Conservation (phyloP, 2,888 invertebrate species). For the Dicyrtomina minuta region DNA sequence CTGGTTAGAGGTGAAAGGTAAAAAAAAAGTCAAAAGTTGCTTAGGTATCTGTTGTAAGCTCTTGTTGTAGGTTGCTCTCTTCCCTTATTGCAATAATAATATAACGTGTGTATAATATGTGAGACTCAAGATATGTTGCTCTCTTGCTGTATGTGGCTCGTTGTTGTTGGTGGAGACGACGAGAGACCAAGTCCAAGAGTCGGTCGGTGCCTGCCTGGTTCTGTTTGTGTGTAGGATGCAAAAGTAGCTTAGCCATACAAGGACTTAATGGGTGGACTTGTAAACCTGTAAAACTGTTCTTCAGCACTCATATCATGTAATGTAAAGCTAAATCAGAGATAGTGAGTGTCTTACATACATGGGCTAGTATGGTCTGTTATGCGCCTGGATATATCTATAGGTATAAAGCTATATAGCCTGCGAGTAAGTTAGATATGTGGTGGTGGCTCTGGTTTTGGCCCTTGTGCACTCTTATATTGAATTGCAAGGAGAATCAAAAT, state of each 20-base stretch:
- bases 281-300: conserved; percentile 32
- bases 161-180: background rate
- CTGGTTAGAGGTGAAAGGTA: conserved; percentile 5
- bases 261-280: conserved; percentile 54
- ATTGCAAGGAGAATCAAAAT: conserved; percentile 9
- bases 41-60: too few relatives aligned
- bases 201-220: conserved; percentile 10
- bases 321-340: background rate
- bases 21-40: conserved; percentile 16
- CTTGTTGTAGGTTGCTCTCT: too few relatives aligned
- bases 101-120: too few relatives aligned
- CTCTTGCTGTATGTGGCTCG: background rate
- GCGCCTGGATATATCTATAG: too few relatives aligned
- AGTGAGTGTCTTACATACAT: too few relatives aligned
- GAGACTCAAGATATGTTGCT: too few relatives aligned
- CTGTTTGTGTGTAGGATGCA: conserved; percentile 53
- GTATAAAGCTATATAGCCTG: too few relatives aligned
- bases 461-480: too few relatives aligned
- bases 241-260: conserved; percentile 54
- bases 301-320: background rate
- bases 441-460: too few relatives aligned
- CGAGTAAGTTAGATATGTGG: too few relatives aligned
- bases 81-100: too few relatives aligned
- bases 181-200: background rate
- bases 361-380: too few relatives aligned